Evolutionary conservation across 2,113 vertebrate genomes (phyloP), one percentile per base, ranked within the genome.

Genomic region (Aviceda subcristata): DNA sequence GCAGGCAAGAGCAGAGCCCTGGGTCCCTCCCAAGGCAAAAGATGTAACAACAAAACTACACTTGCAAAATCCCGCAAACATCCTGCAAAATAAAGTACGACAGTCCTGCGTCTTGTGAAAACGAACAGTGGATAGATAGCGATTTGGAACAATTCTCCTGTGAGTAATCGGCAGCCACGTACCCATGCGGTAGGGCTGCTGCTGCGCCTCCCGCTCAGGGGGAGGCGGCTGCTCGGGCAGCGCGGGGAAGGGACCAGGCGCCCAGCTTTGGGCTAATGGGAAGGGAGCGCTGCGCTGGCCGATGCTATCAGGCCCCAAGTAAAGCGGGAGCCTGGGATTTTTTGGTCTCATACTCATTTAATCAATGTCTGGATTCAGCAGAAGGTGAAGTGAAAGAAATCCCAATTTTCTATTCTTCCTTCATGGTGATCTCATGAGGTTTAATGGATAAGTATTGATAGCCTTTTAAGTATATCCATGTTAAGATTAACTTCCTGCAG

Each of bases 51-150:
- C 22, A 79, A 73, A 96, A 53, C 60, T 16, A 10, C 27, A 27
- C 19, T 55, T 64, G 46, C 43, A 56, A 36, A 96, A 64, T 39
- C 43, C 34, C 73, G 53, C 46, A 90, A 74, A 66, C n/a, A 17
- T 18, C 11, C 15, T 34, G 51, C 0, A 0, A 29, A 51, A 8
- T 26, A 51, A 57, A 34, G 18, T 55, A 41, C 0, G 0, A 57
- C 24, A n/a, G 29, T 26, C 39, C 62, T 12, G 6, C 17, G 43
- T 17, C 48, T 67, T 71, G 43, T 76, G 69, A 81, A 92, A 87
- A 95, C 5, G 27, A 69, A 68, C 36, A 38, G 51, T 10, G 24
- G 48, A 82, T 26, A 51, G 67, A 34, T 6, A 78, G 75, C 1
- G 17, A 86, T 82, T 88, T 48, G 53, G 66, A 76, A 41, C 21